These are phyloP conservation scores for Embidobia sp. DNA, from an alignment of 2,888 invertebrate species.

Conservation along the genomic window DNA sequence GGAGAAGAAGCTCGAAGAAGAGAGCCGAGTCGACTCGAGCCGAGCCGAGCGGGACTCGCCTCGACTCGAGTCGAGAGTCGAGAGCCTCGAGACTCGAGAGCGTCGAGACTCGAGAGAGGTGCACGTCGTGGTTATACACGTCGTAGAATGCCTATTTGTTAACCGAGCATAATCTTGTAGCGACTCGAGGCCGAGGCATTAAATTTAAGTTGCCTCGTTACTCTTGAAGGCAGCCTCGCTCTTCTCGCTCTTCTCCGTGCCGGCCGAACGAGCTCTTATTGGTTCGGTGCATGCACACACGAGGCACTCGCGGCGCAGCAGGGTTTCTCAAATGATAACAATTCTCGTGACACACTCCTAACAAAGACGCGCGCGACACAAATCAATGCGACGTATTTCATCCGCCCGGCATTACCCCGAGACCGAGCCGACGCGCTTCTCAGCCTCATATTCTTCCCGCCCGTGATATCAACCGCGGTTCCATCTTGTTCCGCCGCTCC, in stretches of 20 bases:
- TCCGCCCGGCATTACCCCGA: no score
- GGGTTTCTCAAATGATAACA: constrained; percentile 63
- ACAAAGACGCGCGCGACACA: constrained; percentile 39
- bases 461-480: no score
- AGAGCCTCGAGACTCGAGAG: no score
- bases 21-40: constrained; percentile 27
- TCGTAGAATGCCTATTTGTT: constrained; percentile 74
- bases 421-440: no score
- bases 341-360: constrained; percentile 79
- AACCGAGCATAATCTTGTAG: constrained; percentile 72
- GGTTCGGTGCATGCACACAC: constrained; percentile 51
- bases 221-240: constrained; percentile 72
- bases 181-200: constrained; percentile 72
- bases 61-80: constrained; percentile 21
- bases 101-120: no score
- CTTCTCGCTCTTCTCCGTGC: no score
- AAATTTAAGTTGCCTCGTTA: constrained; percentile 77
- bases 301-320: constrained; percentile 46
- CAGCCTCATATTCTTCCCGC: no score
- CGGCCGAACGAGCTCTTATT: constrained; percentile 68
- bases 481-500: no score
- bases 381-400: constrained; percentile 42
- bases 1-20: constrained; percentile 36
- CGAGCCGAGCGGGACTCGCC: no score
- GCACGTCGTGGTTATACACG: constrained; percentile 61